These are phyloP conservation scores for Callinectes sapidus DNA, from an alignment of 2,888 invertebrate species.

Conservation along the genomic window DNA sequence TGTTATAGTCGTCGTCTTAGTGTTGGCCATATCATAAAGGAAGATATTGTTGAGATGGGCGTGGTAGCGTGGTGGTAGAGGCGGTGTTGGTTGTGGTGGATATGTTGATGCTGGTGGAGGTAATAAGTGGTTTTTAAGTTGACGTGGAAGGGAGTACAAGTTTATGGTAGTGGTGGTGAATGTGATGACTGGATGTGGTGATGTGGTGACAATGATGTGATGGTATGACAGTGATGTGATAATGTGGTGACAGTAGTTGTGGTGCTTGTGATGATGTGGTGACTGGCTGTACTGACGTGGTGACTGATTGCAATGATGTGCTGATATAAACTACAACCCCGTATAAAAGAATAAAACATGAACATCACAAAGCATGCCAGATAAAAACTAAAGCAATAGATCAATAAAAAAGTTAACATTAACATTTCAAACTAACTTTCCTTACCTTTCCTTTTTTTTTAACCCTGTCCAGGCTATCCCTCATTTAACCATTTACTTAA, in stretches of 20 bases:
- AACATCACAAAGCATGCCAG: constrained; percentile 5
- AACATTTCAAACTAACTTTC: neutral
- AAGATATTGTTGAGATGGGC: neutral
- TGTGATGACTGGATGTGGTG: neutral
- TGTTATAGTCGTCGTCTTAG: no score
- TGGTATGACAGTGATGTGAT: neutral
- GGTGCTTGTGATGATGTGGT: neutral
- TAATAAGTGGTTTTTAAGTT: neutral
- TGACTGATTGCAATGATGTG: neutral
- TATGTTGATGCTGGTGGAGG: neutral
- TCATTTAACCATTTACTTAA: neutral
- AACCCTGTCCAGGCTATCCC: neutral
- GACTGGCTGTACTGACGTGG: neutral
- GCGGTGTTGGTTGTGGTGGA: neutral
- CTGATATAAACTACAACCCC: neutral
- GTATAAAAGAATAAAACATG: neutral
- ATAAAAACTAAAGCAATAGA: neutral
- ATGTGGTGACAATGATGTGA: neutral
- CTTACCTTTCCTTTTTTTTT: neutral
- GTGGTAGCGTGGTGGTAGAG: neutral
- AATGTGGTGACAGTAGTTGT: neutral
- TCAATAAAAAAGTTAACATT: neutral
- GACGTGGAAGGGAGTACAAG: neutral
- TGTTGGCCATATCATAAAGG: neutral
- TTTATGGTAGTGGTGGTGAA: neutral